Percentiles rank a stretch among this genome's conserved stretches.
Evolutionary conservation across 2,888 invertebrate species (phyloP).

Genomic region (Lepetodrilus schrolli): DNA sequence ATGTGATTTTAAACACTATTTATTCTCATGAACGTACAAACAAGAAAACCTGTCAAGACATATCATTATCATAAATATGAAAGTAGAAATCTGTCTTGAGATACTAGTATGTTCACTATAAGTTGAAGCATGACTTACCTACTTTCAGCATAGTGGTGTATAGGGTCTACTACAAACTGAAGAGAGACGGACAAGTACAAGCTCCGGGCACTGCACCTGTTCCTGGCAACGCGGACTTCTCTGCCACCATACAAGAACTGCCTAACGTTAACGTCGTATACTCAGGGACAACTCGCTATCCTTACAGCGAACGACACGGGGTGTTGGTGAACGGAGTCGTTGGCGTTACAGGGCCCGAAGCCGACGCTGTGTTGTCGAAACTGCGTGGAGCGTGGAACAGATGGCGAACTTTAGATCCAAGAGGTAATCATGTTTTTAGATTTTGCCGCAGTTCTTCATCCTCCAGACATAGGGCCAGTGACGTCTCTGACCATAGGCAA

Average conservation of each 20-base stretch:
- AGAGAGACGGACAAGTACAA: conserved; percentile 12
- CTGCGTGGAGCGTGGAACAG: neutral
- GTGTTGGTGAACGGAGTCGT: neutral
- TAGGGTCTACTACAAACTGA: conserved; percentile 26
- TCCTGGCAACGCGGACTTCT: neutral
- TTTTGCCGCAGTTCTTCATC: no score
- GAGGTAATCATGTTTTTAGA: no score
- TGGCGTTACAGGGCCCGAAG: neutral
- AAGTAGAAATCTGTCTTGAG: no score
- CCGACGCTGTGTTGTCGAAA: neutral
- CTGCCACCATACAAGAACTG: neutral
- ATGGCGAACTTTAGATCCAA: neutral
- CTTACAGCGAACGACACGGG: neutral
- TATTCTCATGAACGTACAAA: no score
- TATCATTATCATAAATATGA: no score
- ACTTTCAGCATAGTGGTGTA: conserved; percentile 28
- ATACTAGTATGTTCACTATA: no score
- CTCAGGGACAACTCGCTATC: neutral
- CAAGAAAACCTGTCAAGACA: no score
- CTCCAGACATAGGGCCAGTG: no score
- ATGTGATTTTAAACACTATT: no score
- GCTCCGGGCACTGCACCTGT: neutral
- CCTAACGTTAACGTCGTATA: neutral
- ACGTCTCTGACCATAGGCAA: no score
- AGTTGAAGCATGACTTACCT: no score